Base-by-base conservation (phyloP, 1,140 invertebrate genomes). In the Hycleus phaleratus region DNA sequence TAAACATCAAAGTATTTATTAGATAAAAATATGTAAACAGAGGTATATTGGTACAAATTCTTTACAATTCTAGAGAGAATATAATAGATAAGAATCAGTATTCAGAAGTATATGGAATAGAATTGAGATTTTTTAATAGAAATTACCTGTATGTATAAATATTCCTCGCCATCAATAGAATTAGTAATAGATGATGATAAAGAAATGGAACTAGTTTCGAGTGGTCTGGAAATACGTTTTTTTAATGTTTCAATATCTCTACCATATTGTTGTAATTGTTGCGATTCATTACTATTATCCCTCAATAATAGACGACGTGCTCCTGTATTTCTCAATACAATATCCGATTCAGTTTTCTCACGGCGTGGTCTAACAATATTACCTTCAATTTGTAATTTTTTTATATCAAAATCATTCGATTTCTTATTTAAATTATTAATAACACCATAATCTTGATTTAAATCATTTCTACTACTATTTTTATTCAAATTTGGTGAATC, bases 281-380 rank as follows among this genome's bases (percentile, higher is more conserved):
- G 77, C 47, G 75, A 71, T 55, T 80, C 78, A 60, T 70, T 73
- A 61, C 73, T 73, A 71, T 80, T 67, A 8, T 72, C 72, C 58
- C 77, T 74, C 53, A 78, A 61, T 32, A 32, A 75, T 68, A 66
- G 74, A 73, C 74, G 53, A 71, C 76, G 57, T 61, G 70, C 65
- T 66, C 74, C 74, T 66, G 81, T 73, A 78, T 81, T 85, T 61
- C 84, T 78, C 67, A 85, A 81, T 39, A 89, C 81, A 68, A 91
- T 89, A 71, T 91, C 88, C 53, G 88, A 88, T 74, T 92, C 89
- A 66, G 89, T 91, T 75, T 90, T 90, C 79, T 91, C 88, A 61
- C 89, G 78, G 64, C 89, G 81, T 12, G 86, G 87, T 66, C 82
- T 79, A 60, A 82, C 43, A 7, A 69, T 60, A 60, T 63, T 68